A percentile compares a stretch with the other conserved stretches of the same genome.
Conservation (phyloP, 2,113 vertebrate species). For the Xiphias gladius region DNA sequence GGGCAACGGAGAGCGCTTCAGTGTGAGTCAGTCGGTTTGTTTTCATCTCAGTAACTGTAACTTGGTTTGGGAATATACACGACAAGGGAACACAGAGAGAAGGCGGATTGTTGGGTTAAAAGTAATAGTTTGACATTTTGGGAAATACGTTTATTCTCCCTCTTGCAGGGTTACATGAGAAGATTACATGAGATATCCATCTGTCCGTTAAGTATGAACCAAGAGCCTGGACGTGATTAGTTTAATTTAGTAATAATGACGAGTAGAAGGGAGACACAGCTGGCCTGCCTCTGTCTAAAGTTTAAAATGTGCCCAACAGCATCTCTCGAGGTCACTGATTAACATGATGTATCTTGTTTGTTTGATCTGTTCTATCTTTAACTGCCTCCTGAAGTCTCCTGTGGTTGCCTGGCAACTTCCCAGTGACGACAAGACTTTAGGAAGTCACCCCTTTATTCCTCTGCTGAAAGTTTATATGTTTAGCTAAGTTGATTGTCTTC, state of each 20-base stretch:
- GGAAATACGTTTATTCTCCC: background rate
- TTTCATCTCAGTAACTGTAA: background rate
- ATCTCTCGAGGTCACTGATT: background rate
- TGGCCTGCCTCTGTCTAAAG: background rate
- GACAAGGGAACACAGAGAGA: background rate
- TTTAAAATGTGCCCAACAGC: background rate
- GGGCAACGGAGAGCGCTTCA: background rate
- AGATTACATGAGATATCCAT: no score
- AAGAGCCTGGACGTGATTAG: background rate
- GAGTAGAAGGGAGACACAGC: no score
- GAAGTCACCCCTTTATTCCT: background rate
- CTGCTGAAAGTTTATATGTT: background rate
- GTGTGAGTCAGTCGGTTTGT: background rate
- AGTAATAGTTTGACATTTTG: background rate
- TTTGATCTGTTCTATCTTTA: background rate
- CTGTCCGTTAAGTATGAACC: no score
- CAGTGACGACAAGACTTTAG: background rate
- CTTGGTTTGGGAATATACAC: background rate
- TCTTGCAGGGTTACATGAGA: background rate
- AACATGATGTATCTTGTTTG: background rate
- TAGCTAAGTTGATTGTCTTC: background rate
- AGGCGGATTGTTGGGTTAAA: background rate
- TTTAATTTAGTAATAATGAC: background rate
- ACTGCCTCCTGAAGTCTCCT: background rate
- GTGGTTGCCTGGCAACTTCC: background rate